Evolutionary conservation across 37 sponge, comb jelly and placozoan species (phyloP).

Genomic region (Mnemiopsis leidyi): DNA sequence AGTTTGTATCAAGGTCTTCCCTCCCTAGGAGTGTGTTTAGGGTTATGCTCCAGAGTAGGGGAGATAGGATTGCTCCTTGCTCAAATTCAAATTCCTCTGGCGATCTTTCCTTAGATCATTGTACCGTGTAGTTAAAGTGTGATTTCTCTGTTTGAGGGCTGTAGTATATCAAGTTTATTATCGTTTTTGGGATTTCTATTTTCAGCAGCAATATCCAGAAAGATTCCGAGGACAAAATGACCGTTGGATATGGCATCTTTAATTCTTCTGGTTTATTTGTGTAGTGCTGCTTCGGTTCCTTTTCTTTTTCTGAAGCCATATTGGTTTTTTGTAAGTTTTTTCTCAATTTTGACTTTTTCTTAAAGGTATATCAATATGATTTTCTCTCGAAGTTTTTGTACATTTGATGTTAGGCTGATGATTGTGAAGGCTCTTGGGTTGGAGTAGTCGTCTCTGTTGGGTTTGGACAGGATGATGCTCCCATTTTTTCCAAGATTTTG

Average conservation of each 20-base stretch:
- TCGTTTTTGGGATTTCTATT: background rate
- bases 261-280: background rate
- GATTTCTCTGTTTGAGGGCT: background rate
- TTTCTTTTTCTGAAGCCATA: background rate
- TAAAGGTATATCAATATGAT: background rate
- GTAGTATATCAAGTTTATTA: background rate
- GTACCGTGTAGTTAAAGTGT: background rate
- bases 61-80: background rate
- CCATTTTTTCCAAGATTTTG: background rate
- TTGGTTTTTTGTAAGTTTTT: constrained; percentile 11
- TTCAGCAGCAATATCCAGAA: background rate
- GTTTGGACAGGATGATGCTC: background rate
- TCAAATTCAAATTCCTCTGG: background rate
- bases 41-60: background rate
- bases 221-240: background rate
- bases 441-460: background rate
- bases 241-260: background rate
- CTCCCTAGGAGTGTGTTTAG: background rate
- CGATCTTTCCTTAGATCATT: background rate
- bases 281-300: background rate
- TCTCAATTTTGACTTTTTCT: background rate
- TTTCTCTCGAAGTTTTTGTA: background rate
- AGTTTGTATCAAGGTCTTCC: background rate
- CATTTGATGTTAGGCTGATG: background rate
- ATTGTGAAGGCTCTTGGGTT: constrained; percentile 16